Evolutionary conservation across 2,797 vertebrate species (phyloP).

Genomic region (Echiichthys vipera): DNA sequence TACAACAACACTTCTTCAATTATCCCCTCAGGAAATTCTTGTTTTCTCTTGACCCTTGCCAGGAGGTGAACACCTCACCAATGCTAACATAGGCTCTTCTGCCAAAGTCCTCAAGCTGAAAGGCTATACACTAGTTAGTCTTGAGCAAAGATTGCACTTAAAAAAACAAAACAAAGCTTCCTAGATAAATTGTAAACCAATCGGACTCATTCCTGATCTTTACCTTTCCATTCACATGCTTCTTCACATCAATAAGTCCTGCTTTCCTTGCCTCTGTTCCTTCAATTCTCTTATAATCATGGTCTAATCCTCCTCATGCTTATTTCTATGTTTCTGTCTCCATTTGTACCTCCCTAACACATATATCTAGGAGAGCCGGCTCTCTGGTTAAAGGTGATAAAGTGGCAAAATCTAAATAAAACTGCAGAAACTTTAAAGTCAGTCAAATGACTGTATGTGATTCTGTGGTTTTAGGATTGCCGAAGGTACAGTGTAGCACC

Average conservation of each 20-base stretch:
- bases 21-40: slow-evolving; percentile 14
- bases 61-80: slow-evolving; percentile 13
- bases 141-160: background rate
- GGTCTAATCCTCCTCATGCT: background rate
- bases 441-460: background rate
- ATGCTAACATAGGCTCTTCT: slow-evolving; percentile 1
- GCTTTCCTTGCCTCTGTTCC: background rate
- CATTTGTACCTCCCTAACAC: background rate
- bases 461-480: too few relatives aligned
- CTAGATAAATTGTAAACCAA: background rate
- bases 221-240: background rate
- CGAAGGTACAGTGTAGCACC: too few relatives aligned
- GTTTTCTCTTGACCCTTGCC: slow-evolving; percentile 17
- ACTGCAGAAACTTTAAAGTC: background rate
- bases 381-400: background rate
- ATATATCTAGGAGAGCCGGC: background rate
- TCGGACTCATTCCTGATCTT: background rate
- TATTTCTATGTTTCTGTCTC: background rate
- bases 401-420: background rate
- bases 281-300: background rate
- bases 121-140: background rate
- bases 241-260: background rate
- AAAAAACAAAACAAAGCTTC: background rate
- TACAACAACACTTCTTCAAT: slow-evolving; percentile 5
- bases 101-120: background rate